Evolutionary conservation across 2,797 vertebrate species (phyloP), one percentile per base, ranked within the genome.

Genomic region (Gadopsis marmoratus): DNA sequence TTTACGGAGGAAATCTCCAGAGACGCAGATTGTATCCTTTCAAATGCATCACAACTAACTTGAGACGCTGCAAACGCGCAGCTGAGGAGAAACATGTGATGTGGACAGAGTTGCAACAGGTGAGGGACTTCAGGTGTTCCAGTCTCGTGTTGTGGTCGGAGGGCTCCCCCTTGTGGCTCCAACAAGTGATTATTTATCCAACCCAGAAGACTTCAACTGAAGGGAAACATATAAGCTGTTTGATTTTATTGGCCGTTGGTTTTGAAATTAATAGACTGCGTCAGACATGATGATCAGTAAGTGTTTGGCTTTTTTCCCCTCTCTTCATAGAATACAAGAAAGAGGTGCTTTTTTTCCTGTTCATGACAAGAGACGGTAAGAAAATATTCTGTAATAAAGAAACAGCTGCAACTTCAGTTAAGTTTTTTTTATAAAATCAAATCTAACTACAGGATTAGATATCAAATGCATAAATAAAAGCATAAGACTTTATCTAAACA

Each of bases 381-480:
- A 85, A 84, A 61, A 81, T 39, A 79, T 80, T 71, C 5, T 63
- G 33, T 4, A 56, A 71, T 58, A n/a, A 61, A 48, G 33, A 66
- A 76, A 71, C n/a, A 67, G 50, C 67, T 79, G 76, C 8, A 48
- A 21, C 31, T 80, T 70, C 35, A 29, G 54, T 71, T 43, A 79
- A 74, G 16, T 2, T 39, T 45, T 11, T 71, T 69, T 31, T 7
- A 11, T 21, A 5, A 71, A 13, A 51, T 39, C n/a, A 41, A 9
- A 71, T 65, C 75, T 62, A 86, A 31, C 62, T 71, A 73, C 26
- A 62, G 21, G 59, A 78, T 76, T 68, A 73, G 37, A 69, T 54
- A 70, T 53, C 81, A 76, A 81, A 86, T 13, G 76, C 79, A 91
- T 89, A 92, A 90, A 92, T 89, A 90, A 60, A 88, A 85, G 31